A percentile compares a stretch with the other conserved stretches of the same genome.
These are phyloP conservation scores for Malurus cyaneus DNA, from an alignment of 2,113 vertebrate genomes.

Conservation along the genomic window DNA sequence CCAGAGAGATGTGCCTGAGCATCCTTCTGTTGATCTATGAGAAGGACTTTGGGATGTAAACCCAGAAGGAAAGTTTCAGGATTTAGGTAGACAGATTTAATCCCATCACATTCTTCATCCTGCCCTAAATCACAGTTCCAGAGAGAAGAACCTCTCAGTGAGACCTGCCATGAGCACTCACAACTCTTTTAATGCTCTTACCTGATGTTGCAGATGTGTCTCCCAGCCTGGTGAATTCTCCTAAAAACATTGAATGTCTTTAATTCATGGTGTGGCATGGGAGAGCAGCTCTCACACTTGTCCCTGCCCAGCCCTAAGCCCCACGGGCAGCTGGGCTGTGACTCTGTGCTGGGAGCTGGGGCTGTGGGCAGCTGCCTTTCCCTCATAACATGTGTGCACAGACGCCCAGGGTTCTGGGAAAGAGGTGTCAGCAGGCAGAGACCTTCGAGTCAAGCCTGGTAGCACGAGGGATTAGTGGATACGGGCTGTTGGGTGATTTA, in stretches of 20 bases:
- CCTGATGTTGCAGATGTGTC: neutral
- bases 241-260: neutral
- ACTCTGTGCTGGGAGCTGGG: neutral
- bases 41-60: neutral
- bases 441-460: neutral
- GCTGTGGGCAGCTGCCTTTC: neutral
- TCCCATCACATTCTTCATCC: neutral
- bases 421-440: neutral
- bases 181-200: neutral
- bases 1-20: neutral
- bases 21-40: neutral
- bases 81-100: constrained; percentile 2
- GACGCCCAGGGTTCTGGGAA: neutral
- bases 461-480: neutral
- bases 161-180: neutral
- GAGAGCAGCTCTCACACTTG: neutral
- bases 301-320: neutral
- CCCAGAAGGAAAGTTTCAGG: neutral
- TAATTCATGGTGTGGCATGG: fast-evolving
- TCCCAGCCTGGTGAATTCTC: neutral
- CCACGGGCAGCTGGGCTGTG: no score
- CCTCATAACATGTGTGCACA: fast-evolving
- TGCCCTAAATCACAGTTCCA: neutral
- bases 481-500: neutral
- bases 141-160: neutral